phyloP scores from a whole-genome alignment of 1,140 invertebrate genomes.

The Yoshiicerus persimilis region DNA sequence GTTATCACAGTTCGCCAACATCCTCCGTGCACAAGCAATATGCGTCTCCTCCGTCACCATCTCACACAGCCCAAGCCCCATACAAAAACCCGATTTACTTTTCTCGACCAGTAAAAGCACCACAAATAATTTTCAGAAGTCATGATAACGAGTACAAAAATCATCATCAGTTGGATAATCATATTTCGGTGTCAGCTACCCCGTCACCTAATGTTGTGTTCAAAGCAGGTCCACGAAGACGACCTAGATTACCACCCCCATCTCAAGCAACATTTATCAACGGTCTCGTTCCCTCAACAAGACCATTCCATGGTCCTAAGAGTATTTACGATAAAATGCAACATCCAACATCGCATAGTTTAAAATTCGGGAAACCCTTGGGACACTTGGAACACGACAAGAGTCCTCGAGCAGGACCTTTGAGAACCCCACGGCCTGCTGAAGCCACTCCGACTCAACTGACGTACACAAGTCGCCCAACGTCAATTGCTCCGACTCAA shows the following conservation, averaged over 20 bases:
- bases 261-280: constrained; percentile 8
- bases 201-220: background rate
- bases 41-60: background rate
- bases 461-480: background rate
- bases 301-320: constrained; percentile 9
- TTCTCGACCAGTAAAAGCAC: background rate
- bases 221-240: background rate
- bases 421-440: background rate
- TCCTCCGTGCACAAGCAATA: constrained; percentile 16
- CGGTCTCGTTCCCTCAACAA: background rate
- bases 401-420: constrained; percentile 4
- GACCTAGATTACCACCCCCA: background rate
- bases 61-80: background rate
- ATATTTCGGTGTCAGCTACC: background rate
- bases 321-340: constrained; percentile 40
- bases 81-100: constrained; percentile 7
- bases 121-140: background rate
- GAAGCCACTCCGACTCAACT: background rate
- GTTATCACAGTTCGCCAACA: background rate
- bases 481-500: background rate
- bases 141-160: background rate
- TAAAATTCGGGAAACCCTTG: background rate
- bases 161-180: background rate
- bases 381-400: background rate
- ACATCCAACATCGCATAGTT: background rate